Percentiles rank a stretch among this genome's conserved stretches.
Conservation (phyloP, 2,113 vertebrate genomes). For the Triplophysa rosa region DNA sequence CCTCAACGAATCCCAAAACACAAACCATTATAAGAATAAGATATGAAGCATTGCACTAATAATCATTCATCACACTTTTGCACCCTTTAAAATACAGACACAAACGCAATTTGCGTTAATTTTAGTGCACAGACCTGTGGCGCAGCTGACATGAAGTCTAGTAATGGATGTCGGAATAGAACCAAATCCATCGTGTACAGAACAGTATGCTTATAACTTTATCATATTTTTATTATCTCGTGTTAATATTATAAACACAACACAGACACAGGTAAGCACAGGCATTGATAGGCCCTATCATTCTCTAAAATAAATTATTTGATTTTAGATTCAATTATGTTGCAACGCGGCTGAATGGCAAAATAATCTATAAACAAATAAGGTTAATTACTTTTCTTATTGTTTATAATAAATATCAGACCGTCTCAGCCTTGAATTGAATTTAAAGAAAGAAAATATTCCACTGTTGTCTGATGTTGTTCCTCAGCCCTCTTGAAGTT, state of each 20-base stretch:
- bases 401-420: not conserved
- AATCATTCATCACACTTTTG: no score
- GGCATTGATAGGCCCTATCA: no score
- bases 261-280: not conserved
- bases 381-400: not conserved
- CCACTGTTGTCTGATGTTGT: not conserved
- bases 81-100: no score
- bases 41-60: not conserved
- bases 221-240: not conserved
- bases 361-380: not conserved
- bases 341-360: not conserved
- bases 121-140: not conserved
- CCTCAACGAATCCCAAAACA: not conserved
- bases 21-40: not conserved
- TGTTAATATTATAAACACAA: not conserved
- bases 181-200: constrained; percentile 18
- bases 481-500: not conserved
- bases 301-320: not conserved
- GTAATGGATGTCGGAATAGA: not conserved
- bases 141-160: not conserved
- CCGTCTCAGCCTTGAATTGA: not conserved
- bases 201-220: not conserved
- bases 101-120: no score
- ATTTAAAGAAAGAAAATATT: not conserved
- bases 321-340: no score